A percentile compares a stretch with the other conserved stretches of the same genome.
Evolutionary conservation across 2,797 vertebrate genomes (phyloP).

Genomic region (Coreius guichenoti): DNA sequence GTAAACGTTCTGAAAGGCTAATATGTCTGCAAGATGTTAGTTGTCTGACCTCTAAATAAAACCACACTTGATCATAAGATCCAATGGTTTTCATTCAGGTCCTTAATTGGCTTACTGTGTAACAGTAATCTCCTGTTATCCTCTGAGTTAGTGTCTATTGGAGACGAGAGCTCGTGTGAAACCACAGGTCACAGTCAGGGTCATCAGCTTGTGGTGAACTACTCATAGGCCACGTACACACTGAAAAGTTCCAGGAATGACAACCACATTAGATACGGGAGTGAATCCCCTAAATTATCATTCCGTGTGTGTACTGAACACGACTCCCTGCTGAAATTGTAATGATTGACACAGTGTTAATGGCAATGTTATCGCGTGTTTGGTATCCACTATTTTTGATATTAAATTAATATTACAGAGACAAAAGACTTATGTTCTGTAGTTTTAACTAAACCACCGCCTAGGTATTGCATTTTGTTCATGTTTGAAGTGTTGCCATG

Average conservation of each 20-base stretch:
- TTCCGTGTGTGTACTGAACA: background rate
- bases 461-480: no score
- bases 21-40: slow-evolving; percentile 46
- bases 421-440: background rate
- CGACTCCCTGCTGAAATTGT: no score
- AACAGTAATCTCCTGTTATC: slow-evolving; percentile 26
- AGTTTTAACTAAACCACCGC: no score
- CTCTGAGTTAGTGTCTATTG: slow-evolving; percentile 2
- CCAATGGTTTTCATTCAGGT: slow-evolving; percentile 22
- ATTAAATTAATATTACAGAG: no score
- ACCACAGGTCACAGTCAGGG: slow-evolving; percentile 15
- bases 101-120: slow-evolving; percentile 33
- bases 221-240: background rate
- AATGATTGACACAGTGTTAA: no score
- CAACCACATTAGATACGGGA: background rate
- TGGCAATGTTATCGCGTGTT: no score
- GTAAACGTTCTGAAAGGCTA: slow-evolving; percentile 35
- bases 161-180: slow-evolving; percentile 26
- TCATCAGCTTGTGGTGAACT: slow-evolving; percentile 5
- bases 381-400: no score
- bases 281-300: background rate
- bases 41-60: slow-evolving; percentile 46
- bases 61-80: slow-evolving; percentile 4
- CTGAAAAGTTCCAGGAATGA: background rate
- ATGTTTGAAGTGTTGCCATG: no score